These are phyloP conservation scores for Ranitomeya imitator DNA, from an alignment of 2,113 vertebrate species.

Conservation along the genomic window DNA sequence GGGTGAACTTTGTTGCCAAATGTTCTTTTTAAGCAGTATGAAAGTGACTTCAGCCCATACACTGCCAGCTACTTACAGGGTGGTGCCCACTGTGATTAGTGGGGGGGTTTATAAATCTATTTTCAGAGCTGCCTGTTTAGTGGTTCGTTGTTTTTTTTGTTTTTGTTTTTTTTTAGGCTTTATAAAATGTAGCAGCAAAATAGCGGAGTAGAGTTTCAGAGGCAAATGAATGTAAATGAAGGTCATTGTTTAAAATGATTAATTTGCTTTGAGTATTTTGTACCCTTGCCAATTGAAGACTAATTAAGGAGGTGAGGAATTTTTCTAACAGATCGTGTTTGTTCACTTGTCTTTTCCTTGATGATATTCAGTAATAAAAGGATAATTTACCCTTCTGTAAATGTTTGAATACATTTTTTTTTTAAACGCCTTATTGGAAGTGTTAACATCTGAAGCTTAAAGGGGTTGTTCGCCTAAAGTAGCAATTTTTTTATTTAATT, in stretches of 20 bases:
- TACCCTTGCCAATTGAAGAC: not conserved
- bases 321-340: constrained; percentile 14
- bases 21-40: not conserved
- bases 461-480: no score
- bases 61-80: constrained; percentile 27
- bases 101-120: constrained; percentile 15
- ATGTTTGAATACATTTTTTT: not conserved
- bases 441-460: not conserved
- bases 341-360: not conserved
- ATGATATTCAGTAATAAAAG: not conserved
- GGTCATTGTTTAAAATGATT: constrained; percentile 7
- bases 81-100: constrained; percentile 25
- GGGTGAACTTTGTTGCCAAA: constrained; percentile 19
- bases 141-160: not conserved
- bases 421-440: not conserved
- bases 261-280: constrained; percentile 13
- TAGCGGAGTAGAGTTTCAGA: not conserved
- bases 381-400: not conserved
- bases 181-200: constrained; percentile 12
- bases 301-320: constrained; percentile 3
- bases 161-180: not conserved
- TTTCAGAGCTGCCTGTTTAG: not conserved
- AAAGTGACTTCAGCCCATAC: constrained; percentile 5
- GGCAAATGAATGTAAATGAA: constrained; percentile 11
- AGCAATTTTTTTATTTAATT: no score